Evolutionary conservation across 2,888 invertebrate genomes (phyloP).

Genomic region (Globia sparganii): DNA sequence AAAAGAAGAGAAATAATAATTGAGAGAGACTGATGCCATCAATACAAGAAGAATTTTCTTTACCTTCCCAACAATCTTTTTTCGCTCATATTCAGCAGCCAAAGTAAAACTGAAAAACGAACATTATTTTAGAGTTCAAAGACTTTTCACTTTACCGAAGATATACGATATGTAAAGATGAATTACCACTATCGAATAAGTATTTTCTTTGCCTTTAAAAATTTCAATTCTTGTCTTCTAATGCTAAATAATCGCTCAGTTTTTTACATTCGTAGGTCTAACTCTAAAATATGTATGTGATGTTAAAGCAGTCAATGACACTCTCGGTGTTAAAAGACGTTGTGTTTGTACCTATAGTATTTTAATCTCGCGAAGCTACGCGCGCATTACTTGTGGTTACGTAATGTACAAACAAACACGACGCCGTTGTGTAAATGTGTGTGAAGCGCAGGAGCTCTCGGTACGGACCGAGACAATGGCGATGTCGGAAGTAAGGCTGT

Average conservation of each 20-base stretch:
- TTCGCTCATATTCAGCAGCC: not conserved
- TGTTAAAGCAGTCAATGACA: not conserved
- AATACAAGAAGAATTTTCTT: not conserved
- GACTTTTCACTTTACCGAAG: not conserved
- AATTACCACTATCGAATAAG: not conserved
- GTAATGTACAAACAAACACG: too few relatives aligned
- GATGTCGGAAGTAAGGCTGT: too few relatives aligned
- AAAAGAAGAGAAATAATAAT: too few relatives aligned
- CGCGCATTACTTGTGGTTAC: too few relatives aligned
- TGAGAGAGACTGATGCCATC: not conserved
- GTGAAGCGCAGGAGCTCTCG: too few relatives aligned
- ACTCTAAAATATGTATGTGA: constrained; percentile 13
- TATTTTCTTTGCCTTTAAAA: not conserved
- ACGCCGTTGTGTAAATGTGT: too few relatives aligned
- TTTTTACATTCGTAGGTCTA: not conserved
- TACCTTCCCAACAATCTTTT: not conserved
- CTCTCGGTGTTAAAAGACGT: not conserved
- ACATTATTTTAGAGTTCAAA: not conserved
- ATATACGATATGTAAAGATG: not conserved
- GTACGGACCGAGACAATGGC: too few relatives aligned
- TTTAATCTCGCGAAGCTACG: too few relatives aligned
- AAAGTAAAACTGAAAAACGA: not conserved
- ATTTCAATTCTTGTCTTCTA: not conserved
- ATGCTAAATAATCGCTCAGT: constrained; percentile 3
- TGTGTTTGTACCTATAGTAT: not conserved